Percentiles rank a stretch among this genome's conserved stretches.
phyloP scores from a whole-genome alignment of 2,888 invertebrate genomes.

The Lithophane ornitopus region DNA sequence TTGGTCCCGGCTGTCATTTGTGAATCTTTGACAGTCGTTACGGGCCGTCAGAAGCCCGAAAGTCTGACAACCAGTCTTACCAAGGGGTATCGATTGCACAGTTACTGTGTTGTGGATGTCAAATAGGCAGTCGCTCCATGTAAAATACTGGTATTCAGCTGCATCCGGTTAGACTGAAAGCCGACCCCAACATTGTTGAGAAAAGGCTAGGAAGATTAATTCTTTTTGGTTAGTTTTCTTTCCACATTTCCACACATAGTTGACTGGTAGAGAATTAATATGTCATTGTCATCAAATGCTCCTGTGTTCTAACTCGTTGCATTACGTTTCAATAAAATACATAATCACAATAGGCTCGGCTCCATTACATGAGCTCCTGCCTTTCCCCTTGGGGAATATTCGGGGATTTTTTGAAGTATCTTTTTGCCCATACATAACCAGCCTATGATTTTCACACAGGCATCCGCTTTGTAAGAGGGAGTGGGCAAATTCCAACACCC shows the following conservation, averaged over 20 bases:
- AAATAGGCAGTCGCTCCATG: no score
- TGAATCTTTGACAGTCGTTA: no score
- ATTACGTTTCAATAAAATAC: background rate
- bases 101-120: no score
- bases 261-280: background rate
- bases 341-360: background rate
- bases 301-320: background rate
- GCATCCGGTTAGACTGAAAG: no score
- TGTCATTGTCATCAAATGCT: background rate
- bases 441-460: background rate
- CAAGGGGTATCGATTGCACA: no score
- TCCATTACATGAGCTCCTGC: background rate
- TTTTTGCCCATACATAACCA: background rate
- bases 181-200: no score
- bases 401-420: background rate
- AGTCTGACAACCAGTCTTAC: no score
- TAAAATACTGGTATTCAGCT: no score
- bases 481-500: background rate
- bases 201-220: no score
- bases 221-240: no score
- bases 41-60: no score
- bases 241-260: background rate
- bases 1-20: no score
- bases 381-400: accelerated
- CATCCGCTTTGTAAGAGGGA: background rate